phyloP scores from a whole-genome alignment of 2,888 invertebrate genomes.

The Yponomeuta malinellus region DNA sequence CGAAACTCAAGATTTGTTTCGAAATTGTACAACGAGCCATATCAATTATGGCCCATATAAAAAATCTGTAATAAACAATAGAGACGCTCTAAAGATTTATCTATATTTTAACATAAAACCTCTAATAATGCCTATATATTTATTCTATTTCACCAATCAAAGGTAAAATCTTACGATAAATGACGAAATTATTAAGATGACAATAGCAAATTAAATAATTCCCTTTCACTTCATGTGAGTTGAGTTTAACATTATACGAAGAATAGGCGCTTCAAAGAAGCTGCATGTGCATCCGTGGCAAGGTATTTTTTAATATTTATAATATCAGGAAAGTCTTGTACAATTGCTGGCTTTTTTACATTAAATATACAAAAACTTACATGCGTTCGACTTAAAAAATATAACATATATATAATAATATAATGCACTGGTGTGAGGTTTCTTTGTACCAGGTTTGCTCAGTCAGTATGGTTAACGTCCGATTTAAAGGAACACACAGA shows the following conservation, averaged over 20 bases:
- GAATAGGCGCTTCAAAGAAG: constrained; percentile 63
- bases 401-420: constrained; percentile 27
- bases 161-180: no score
- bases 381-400: constrained; percentile 45
- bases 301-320: constrained; percentile 30
- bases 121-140: constrained; percentile 45
- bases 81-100: constrained; percentile 33
- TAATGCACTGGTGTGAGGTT: constrained; percentile 67
- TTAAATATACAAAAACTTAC: constrained; percentile 62
- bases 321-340: constrained; percentile 21
- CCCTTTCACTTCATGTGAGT: no score
- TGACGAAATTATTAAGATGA: no score
- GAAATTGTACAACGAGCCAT: constrained; percentile 46
- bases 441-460: constrained; percentile 61
- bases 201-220: neutral
- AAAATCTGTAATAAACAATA: constrained; percentile 34
- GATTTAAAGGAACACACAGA: constrained; percentile 30
- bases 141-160: constrained; percentile 36
- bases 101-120: constrained; percentile 42
- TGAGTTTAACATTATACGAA: constrained; percentile 21
- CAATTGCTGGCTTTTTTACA: constrained; percentile 7
- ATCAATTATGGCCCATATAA: constrained; percentile 37
- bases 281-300: constrained; percentile 47
- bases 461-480: constrained; percentile 42
- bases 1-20: constrained; percentile 23